phyloP scores from a whole-genome alignment of 2,888 invertebrate species.

The Ophioninae sp. region DNA sequence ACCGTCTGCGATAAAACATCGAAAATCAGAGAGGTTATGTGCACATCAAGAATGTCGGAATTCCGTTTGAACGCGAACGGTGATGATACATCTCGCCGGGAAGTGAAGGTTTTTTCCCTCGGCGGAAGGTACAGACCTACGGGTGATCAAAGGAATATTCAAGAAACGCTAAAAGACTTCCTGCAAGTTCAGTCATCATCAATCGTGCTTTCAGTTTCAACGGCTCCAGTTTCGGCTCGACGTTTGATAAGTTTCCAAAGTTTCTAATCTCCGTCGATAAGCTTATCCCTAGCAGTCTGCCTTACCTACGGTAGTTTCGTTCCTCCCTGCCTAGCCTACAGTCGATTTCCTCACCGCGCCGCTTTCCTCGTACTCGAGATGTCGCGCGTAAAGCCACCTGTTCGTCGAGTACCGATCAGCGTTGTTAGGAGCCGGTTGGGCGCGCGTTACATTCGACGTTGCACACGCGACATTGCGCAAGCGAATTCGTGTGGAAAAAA shows the following conservation, averaged over 20 bases:
- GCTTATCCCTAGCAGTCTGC: not conserved
- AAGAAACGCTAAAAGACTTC: not conserved
- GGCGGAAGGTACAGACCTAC: not conserved
- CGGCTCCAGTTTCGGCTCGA: conserved; percentile 14
- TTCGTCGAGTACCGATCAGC: not conserved
- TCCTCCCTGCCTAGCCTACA: conserved; percentile 9
- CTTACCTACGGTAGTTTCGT: not conserved
- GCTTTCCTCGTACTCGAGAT: conserved; percentile 45
- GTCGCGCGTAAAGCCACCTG: conserved; percentile 55
- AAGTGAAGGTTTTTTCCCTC: no score
- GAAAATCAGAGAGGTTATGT: no score
- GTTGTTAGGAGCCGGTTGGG: not conserved
- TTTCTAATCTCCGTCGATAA: not conserved
- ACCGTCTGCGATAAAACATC: no score
- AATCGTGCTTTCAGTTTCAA: not conserved
- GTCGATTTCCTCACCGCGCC: conserved; percentile 3
- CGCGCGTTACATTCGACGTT: not conserved
- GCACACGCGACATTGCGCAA: conserved; percentile 41
- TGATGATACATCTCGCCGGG: no score
- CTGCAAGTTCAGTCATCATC: not conserved
- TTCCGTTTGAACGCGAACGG: no score
- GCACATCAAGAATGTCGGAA: no score
- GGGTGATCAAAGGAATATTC: not conserved
- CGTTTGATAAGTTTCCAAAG: conserved; percentile 23
- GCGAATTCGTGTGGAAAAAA: conserved; percentile 16